Conservation (phyloP, 2,113 vertebrate genomes). For the Zingel zingel region DNA sequence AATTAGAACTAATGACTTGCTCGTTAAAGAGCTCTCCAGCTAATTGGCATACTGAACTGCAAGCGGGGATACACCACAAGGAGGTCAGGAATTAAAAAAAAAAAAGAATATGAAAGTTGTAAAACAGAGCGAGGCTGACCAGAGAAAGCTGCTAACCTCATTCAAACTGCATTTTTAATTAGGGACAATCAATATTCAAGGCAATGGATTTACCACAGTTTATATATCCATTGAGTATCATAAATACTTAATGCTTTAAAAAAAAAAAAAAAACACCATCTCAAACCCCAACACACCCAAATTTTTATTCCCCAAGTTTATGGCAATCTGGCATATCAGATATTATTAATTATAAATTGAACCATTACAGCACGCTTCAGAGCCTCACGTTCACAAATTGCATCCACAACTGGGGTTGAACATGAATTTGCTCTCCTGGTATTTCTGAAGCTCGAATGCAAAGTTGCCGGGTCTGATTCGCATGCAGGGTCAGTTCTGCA, state of each 20-base stretch:
- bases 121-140: conserved; percentile 82
- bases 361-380: conserved; percentile 74
- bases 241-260: conserved; percentile 94
- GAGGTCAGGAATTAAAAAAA: conserved; percentile 72
- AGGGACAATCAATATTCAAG: conserved; percentile 97
- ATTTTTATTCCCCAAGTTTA: conserved; percentile 87
- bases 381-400: conserved; percentile 79
- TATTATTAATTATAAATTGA: conserved; percentile 93
- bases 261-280: conserved; percentile 57
- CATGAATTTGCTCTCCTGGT: conserved; percentile 72
- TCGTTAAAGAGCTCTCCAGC: conserved; percentile 86
- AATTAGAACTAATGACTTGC: conserved; percentile 96
- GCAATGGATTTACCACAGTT: conserved; percentile 83
- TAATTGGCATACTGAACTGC: conserved; percentile 85
- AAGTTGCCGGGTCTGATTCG: conserved; percentile 68
- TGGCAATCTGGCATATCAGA: conserved; percentile 97
- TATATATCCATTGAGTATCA: conserved; percentile 93
- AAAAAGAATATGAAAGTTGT: conserved; percentile 76
- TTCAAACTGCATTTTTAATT: conserved; percentile 97
- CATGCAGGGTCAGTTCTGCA: conserved; percentile 73
- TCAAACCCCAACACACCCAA: conserved; percentile 84
- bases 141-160: conserved; percentile 69
- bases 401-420: conserved; percentile 67
- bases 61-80: conserved; percentile 65
- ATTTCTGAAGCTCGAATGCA: conserved; percentile 65